These are phyloP conservation scores for Apostichopus leukothele DNA, from an alignment of 53 echinoderm and acorn worm genomes.

Conservation along the genomic window DNA sequence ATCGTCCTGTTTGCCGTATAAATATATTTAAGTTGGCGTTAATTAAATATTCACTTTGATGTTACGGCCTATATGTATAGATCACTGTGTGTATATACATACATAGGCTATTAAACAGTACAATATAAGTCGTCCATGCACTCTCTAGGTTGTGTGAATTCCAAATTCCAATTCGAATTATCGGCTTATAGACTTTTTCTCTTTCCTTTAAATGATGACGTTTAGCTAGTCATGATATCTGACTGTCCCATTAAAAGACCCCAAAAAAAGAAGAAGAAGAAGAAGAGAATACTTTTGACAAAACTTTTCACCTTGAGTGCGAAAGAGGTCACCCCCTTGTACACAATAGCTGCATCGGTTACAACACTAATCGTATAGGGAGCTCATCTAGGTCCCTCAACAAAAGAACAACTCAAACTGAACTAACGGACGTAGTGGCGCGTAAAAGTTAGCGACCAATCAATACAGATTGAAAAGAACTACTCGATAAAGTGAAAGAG, in stretches of 20 bases:
- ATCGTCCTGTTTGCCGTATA: no score
- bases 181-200: no score
- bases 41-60: no score
- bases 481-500: not conserved
- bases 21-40: no score
- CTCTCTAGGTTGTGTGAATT: no score
- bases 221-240: not conserved
- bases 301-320: constrained; percentile 30
- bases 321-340: constrained; percentile 21
- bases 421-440: constrained; percentile 25
- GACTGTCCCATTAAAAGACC: constrained; percentile 25
- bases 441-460: constrained; percentile 41
- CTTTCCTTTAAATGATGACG: no score
- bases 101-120: no score
- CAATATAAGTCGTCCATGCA: no score
- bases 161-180: no score
- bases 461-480: not conserved
- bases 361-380: constrained; percentile 14
- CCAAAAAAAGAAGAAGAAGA: not conserved
- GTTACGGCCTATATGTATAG: no score
- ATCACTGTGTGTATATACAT: no score
- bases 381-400: not conserved
- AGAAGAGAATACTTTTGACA: not conserved
- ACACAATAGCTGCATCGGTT: not conserved
- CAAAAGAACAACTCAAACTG: constrained; percentile 32